These are phyloP conservation scores for Chloromyia formosa DNA, from an alignment of 2,888 invertebrate species.

Conservation along the genomic window DNA sequence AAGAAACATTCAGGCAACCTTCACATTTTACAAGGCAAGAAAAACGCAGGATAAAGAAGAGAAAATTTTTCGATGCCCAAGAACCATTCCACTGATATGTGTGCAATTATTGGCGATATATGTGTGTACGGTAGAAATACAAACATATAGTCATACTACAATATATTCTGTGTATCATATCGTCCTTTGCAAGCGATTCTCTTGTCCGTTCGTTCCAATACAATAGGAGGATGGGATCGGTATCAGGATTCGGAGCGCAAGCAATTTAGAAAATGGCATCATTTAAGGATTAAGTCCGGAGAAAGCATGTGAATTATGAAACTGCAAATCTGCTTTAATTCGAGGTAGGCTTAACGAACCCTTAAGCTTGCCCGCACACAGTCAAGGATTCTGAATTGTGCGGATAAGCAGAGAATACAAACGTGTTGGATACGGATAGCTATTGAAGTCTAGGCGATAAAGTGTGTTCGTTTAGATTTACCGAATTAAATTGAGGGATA, in stretches of 20 bases:
- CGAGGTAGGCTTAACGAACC: constrained; percentile 49
- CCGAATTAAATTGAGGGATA: not conserved
- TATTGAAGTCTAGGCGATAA: not conserved
- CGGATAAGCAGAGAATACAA: constrained; percentile 24
- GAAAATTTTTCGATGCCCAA: constrained; percentile 34
- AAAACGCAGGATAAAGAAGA: not conserved
- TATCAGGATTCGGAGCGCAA: constrained; percentile 39
- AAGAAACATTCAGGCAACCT: too few relatives aligned
- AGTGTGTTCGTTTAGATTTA: not conserved
- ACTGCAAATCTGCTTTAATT: constrained; percentile 50
- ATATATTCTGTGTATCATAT: too few relatives aligned
- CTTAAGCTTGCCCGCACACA: not conserved
- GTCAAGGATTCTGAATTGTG: constrained; percentile 20
- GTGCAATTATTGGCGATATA: constrained; percentile 47
- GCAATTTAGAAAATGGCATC: constrained; percentile 50
- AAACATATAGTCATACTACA: not conserved
- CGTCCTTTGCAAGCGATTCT: too few relatives aligned
- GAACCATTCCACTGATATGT: constrained; percentile 45
- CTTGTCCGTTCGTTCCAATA: too few relatives aligned
- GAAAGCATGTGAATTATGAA: constrained; percentile 50
- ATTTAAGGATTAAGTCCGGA: constrained; percentile 49
- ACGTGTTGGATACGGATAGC: not conserved
- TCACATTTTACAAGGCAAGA: too few relatives aligned
- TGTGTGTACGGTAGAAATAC: constrained; percentile 31
- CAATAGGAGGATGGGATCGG: constrained; percentile 4